Base-by-base conservation (phyloP, 2,888 invertebrate species). In the Biston stratarius region DNA sequence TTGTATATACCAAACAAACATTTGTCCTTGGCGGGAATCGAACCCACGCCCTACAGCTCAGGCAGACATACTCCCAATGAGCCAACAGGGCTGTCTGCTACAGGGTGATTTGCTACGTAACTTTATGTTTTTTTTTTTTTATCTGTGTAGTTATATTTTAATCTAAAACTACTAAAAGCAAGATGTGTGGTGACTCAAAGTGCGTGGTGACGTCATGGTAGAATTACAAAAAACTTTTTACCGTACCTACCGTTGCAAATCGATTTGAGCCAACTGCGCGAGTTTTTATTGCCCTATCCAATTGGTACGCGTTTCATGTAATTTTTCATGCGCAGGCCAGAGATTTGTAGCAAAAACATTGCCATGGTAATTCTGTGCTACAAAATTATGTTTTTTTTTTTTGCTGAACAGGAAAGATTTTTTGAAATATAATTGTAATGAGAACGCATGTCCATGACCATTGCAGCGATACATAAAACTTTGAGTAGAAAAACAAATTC, bases 251-350 rank as follows among this genome's bases (percentile, higher is more conserved):
- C 75, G 81, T 75, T 79, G 80, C 74, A 77, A 89, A 89, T 89
- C 83, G 83, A 84, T 86, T 84, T 81, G 78, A 73, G 77, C 68
- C 82, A 86, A 86, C 84, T 83, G 83, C 77, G 77, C 79, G 77
- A 73, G 77, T 80, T 81, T 85, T 83, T 83, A 86, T 83, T 74
- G 73, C 81, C 80, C 79, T 80, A 77, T 68, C 87, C 72, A 86
- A 89, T 87, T 74, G 72, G 70, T 70, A 67, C 73, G 73, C 75
- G 75, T 72, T 77, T 74, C 74, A 73, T 76, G 63, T 71, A 68
- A 70, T 74, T 72, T 73, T 74, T 70, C 69, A 72, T 70, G 67
- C 67, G 68, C 67, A 24, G 55, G 48, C 40, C 56, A 48, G 10
- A 44, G 58, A 67, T 59, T 69, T 65, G 60, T 59, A 63, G 60